Conservation (phyloP, 1,140 invertebrate genomes). For the Pogonus chalceus region DNA sequence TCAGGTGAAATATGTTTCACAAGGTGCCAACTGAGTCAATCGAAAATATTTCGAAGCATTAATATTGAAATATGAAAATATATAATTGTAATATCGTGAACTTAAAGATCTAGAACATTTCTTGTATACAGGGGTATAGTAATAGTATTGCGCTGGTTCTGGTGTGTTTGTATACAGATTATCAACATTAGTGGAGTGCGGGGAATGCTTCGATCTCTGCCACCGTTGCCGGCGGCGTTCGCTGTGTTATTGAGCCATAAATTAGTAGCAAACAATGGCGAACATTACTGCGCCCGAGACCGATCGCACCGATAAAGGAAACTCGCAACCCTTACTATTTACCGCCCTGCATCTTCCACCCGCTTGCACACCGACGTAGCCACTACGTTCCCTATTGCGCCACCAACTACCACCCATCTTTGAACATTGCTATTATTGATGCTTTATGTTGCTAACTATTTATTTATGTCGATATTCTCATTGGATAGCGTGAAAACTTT, state of each 20-base stretch:
- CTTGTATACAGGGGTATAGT: no score
- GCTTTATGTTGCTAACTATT: no score
- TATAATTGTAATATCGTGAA: no score
- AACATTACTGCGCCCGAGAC: neutral
- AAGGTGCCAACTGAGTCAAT: no score
- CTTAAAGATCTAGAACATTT: no score
- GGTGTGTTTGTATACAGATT: conserved; percentile 6
- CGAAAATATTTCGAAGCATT: no score
- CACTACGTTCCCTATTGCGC: neutral
- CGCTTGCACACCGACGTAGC: neutral
- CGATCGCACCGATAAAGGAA: conserved; percentile 3
- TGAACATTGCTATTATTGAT: no score
- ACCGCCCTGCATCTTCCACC: neutral
- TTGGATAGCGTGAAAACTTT: no score
- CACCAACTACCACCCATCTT: neutral
- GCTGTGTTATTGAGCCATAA: conserved; percentile 6
- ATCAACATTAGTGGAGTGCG: neutral
- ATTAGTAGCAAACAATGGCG: conserved; percentile 4
- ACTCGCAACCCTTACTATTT: neutral
- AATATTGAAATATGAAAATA: no score
- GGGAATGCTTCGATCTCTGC: neutral
- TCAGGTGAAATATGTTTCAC: no score
- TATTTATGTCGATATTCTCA: no score
- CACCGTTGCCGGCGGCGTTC: neutral
- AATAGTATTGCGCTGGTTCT: no score